phyloP scores from a whole-genome alignment of 1,140 invertebrate species.

The Cydia pomonella region DNA sequence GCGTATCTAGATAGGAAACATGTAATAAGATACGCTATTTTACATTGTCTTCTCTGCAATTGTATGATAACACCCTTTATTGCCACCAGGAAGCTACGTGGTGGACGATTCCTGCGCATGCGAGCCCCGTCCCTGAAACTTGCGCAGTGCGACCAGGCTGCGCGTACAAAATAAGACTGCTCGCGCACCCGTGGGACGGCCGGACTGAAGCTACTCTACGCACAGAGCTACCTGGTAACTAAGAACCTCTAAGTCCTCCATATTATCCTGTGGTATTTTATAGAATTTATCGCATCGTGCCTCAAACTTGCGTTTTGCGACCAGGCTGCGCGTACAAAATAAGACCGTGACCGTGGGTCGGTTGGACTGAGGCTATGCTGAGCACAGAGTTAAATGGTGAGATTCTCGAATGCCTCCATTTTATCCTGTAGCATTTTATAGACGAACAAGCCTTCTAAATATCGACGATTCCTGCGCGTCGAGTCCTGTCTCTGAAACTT shows the following conservation, averaged over 20 bases:
- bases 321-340: conserved; percentile 71
- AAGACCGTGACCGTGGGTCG: conserved; percentile 65
- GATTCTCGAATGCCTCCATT: conserved; percentile 19
- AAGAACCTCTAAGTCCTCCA: conserved; percentile 33
- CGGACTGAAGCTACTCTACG: conserved; percentile 53
- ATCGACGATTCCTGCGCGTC: too few species aligned
- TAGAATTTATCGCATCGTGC: too few species aligned
- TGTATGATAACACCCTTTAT: neutral
- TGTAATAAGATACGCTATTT: too few species aligned
- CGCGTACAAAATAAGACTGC: conserved; percentile 61
- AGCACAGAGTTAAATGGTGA: conserved; percentile 58
- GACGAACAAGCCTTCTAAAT: too few species aligned
- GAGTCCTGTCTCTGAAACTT: too few species aligned
- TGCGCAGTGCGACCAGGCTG: conserved; percentile 72
- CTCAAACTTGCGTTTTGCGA: conserved; percentile 62
- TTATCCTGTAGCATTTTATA: too few species aligned
- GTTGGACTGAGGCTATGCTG: conserved; percentile 54
- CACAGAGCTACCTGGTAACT: conserved; percentile 63
- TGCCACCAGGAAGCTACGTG: conserved; percentile 53
- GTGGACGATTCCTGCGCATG: conserved; percentile 57
- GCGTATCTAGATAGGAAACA: too few species aligned
- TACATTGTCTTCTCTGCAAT: too few species aligned
- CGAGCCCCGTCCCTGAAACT: conserved; percentile 54
- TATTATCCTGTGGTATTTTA: too few species aligned
- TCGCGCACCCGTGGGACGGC: conserved; percentile 69